Conservation (phyloP, 2,113 vertebrate genomes). For the Chinchilla lanigera region DNA sequence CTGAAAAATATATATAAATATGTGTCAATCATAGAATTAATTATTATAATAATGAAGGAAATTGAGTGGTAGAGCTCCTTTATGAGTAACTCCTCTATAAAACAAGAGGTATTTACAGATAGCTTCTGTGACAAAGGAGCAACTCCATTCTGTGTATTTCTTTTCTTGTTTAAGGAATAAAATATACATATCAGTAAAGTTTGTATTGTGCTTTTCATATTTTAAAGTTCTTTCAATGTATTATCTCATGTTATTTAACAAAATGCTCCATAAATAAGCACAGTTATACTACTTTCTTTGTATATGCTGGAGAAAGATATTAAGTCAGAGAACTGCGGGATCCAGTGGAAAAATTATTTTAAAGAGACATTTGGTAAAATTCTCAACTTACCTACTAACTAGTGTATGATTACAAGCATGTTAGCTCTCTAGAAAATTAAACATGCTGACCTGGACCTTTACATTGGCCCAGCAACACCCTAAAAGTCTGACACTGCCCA, state of each 20-base stretch:
- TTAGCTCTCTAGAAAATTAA: not conserved
- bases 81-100: not conserved
- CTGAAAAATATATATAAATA: not conserved
- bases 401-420: not conserved
- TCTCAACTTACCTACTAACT: not conserved
- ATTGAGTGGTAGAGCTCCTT: rapidly evolving
- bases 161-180: not conserved
- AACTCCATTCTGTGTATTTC: not conserved
- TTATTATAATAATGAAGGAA: not conserved
- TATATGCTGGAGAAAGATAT: not conserved
- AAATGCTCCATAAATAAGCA: not conserved
- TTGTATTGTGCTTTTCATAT: not conserved
- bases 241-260: not conserved
- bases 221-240: not conserved
- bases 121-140: not conserved
- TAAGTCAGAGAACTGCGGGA: not conserved
- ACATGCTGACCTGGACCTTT: not conserved
- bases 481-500: not conserved
- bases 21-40: not conserved
- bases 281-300: not conserved
- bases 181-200: not conserved
- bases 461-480: rapidly evolving
- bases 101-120: not conserved
- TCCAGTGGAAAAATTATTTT: not conserved
- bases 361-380: not conserved